Percentiles rank a stretch among this genome's conserved stretches.
Conservation (phyloP, 2,797 vertebrate species). For the Periparus ater region DNA sequence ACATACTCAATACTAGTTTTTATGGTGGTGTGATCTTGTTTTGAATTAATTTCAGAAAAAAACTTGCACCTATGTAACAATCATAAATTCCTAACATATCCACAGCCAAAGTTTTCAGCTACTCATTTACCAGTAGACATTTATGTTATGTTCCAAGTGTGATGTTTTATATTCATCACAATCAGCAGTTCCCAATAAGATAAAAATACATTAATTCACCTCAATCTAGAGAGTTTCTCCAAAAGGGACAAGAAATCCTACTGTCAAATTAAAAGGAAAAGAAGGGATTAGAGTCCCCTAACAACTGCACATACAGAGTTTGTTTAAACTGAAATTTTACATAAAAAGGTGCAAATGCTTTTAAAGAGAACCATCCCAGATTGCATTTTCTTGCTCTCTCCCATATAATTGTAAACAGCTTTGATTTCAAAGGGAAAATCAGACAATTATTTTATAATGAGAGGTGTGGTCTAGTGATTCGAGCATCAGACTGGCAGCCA, state of each 20-base stretch:
- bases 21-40: neutral
- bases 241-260: neutral
- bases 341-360: conserved; percentile 49
- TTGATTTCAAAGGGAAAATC: conserved; percentile 70
- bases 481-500: conserved; percentile 57
- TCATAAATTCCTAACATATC: neutral
- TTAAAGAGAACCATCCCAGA: conserved; percentile 28
- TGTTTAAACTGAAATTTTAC: conserved; percentile 34
- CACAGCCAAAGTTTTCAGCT: neutral
- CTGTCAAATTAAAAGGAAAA: neutral
- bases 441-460: conserved; percentile 68
- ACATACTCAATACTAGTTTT: neutral
- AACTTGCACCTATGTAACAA: neutral
- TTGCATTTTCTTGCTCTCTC: conserved; percentile 55
- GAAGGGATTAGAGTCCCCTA: neutral
- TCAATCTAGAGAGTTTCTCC: neutral
- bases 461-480: conserved; percentile 54
- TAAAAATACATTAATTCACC: neutral
- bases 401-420: conserved; percentile 67
- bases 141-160: neutral
- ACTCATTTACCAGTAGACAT: neutral
- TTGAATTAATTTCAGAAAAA: neutral
- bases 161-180: neutral
- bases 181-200: neutral
- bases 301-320: neutral